These are phyloP conservation scores for Gouania willdenowi DNA, from an alignment of 2,797 vertebrate genomes.

Conservation along the genomic window DNA sequence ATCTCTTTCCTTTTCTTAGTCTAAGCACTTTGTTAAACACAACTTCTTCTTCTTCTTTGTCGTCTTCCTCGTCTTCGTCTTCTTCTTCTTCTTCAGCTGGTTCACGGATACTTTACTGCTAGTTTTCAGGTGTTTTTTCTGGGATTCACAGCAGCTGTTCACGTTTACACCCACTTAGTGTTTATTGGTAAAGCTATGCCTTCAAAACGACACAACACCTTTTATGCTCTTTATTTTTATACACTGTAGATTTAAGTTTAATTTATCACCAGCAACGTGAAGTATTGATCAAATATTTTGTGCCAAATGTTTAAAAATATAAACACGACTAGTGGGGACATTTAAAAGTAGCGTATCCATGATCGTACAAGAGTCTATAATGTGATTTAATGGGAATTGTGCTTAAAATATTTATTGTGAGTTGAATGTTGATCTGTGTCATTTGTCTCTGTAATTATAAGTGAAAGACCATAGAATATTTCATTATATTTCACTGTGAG, in stretches of 20 bases:
- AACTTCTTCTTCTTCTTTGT: neutral
- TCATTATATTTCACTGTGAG: slow-evolving; percentile 36
- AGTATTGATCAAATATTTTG: slow-evolving; percentile 28
- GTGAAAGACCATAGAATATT: neutral
- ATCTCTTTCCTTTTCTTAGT: slow-evolving; percentile 4
- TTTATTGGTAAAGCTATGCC: too few relatives aligned
- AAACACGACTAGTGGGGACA: slow-evolving; percentile 4
- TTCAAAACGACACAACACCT: too few relatives aligned
- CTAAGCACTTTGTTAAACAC: slow-evolving; percentile 19
- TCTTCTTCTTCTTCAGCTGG: too few relatives aligned
- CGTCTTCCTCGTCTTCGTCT: too few relatives aligned
- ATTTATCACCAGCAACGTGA: slow-evolving; percentile 20
- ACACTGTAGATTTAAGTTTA: slow-evolving; percentile 32
- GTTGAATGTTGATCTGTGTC: slow-evolving; percentile 21
- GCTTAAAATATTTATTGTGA: slow-evolving; percentile 10
- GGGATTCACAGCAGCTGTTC: slow-evolving; percentile 2
- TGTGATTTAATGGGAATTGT: slow-evolving; percentile 11
- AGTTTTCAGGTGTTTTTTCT: slow-evolving; percentile 16
- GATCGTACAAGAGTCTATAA: slow-evolving; percentile 8
- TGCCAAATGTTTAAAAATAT: slow-evolving; percentile 33
- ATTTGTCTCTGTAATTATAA: slow-evolving; percentile 14
- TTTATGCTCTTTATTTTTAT: slow-evolving; percentile 55
- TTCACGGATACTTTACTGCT: too few relatives aligned
- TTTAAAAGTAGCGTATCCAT: neutral
- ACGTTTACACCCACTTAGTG: too few relatives aligned